Percentiles rank a stretch among this genome's conserved stretches.
These are phyloP conservation scores for Episyrphus balteatus DNA, from an alignment of 1,140 invertebrate species.

Conservation along the genomic window DNA sequence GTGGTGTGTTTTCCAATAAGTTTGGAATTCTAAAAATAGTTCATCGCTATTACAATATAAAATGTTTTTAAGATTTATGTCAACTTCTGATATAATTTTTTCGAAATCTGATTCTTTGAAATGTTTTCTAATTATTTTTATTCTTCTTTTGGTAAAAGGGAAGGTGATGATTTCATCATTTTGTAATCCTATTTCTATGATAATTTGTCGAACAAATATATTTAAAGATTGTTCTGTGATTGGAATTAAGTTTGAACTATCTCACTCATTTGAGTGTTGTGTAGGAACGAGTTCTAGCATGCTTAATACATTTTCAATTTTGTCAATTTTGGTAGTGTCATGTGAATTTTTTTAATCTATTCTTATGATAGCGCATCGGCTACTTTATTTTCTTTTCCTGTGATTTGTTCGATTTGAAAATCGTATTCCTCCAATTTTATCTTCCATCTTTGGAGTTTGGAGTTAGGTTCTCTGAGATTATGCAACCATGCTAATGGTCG, in stretches of 20 bases:
- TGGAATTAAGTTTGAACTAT: conserved; percentile 2
- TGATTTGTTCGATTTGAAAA: conserved; percentile 11
- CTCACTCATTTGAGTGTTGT: background rate
- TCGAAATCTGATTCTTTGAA: background rate
- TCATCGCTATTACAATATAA: background rate
- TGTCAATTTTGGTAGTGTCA: background rate
- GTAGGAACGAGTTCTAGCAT: background rate
- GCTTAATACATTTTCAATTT: too few relatives aligned
- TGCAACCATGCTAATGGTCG: conserved; percentile 10
- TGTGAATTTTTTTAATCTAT: background rate
- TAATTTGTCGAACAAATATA: background rate
- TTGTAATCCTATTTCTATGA: background rate
- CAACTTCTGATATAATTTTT: background rate
- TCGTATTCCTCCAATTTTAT: conserved; percentile 12
- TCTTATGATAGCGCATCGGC: conserved; percentile 12
- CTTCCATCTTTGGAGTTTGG: conserved; percentile 9
- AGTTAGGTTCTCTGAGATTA: conserved; percentile 11
- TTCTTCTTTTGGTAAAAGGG: background rate
- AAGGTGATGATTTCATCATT: background rate
- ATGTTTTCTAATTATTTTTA: background rate
- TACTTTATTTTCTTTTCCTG: conserved; percentile 12
- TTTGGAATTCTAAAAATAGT: conserved; percentile 5
- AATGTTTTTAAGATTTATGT: background rate
- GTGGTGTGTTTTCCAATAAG: background rate
- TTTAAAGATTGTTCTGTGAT: conserved; percentile 1